A percentile compares a stretch with the other conserved stretches of the same genome.
Evolutionary conservation across 2,113 vertebrate species (phyloP).

Genomic region (Leucosticte australis): DNA sequence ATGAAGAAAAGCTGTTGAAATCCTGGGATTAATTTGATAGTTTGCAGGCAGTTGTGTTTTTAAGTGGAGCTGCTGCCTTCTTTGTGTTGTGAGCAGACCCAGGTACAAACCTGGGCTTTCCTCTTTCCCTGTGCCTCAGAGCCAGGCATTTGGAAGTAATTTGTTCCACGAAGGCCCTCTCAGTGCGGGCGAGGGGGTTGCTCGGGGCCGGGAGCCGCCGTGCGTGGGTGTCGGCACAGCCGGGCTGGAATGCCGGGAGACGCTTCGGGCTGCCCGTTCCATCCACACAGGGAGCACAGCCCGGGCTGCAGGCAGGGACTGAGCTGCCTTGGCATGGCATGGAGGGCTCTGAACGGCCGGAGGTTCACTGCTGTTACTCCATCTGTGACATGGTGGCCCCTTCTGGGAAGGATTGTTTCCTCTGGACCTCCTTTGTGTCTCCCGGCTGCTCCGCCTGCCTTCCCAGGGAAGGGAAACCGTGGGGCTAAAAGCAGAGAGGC

Average conservation of each 20-base stretch:
- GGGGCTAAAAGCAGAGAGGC: background rate
- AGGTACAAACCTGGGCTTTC: conserved; percentile 31
- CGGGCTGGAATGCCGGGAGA: background rate
- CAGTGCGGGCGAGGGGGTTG: background rate
- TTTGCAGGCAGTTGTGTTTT: conserved; percentile 52
- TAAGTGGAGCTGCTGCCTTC: conserved; percentile 26
- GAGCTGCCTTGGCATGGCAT: rapidly evolving
- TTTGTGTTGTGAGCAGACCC: background rate
- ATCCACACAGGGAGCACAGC: background rate
- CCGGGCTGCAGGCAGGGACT: background rate
- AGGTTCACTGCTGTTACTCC: background rate
- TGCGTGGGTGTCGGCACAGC: background rate
- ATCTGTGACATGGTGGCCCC: background rate
- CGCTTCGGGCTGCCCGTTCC: too few species aligned
- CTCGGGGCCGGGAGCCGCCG: background rate
- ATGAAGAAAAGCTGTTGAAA: conserved; percentile 76
- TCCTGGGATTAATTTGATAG: conserved; percentile 60
- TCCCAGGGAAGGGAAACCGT: rapidly evolving
- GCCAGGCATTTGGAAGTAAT: conserved; percentile 43
- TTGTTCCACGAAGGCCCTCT: background rate
- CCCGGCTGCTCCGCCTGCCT: background rate
- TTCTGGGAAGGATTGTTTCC: background rate
- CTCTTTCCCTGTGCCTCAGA: background rate
- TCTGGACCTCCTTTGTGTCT: rapidly evolving
- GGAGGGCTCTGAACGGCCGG: background rate